Base-by-base conservation (phyloP, 1,140 invertebrate genomes). In the Drosophila kikkawai region DNA sequence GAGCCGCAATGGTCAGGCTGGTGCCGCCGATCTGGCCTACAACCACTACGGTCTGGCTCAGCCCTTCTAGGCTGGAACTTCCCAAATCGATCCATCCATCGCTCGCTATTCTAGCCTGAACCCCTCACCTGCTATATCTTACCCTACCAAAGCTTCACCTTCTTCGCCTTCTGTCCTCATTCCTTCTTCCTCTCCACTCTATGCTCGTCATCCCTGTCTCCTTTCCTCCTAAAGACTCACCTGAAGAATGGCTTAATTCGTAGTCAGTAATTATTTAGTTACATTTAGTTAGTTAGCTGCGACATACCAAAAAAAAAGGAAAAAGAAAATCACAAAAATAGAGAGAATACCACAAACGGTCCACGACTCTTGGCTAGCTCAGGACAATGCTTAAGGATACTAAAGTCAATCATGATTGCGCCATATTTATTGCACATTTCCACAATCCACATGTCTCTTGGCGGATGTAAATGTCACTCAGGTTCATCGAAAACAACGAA, bases 1-100 rank as follows among this genome's bases (percentile, higher is more conserved):
- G 92, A 93, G 91, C 69, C 85, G 92, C 78, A 93, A 93, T 50
- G 92, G 92, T 63, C 92, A 93, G 70, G 91, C 91, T 63, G 63
- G 78, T 50, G 88, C 91, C 34, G 75, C 80, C 50, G 92, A 93
- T 44, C 80, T 93, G 74, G 92, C 92, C 79, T 93, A 93, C 79
- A 91, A 91, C 69, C 91, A 93, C 44, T 92, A 93, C 48, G 92
- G 92, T 61, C 73, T 92, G 69, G 91, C 92, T 42, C 92, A 93
- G 83, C 91, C 86, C 66, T 92, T 80, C 83, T 92, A 92, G 80
- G 63, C 64, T 57, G 41, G 15, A 66, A 50, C 12, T 12, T 50
- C 9, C 9, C 26, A 60, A 17, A 34, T 47, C 55, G 55, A 76
- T 26, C 61, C 59, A 57, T 67, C 68, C 56, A 60, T 61, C 45